These are phyloP conservation scores for Oikopleura albicans DNA, from an alignment of 23 tunicate species.

Conservation along the genomic window DNA sequence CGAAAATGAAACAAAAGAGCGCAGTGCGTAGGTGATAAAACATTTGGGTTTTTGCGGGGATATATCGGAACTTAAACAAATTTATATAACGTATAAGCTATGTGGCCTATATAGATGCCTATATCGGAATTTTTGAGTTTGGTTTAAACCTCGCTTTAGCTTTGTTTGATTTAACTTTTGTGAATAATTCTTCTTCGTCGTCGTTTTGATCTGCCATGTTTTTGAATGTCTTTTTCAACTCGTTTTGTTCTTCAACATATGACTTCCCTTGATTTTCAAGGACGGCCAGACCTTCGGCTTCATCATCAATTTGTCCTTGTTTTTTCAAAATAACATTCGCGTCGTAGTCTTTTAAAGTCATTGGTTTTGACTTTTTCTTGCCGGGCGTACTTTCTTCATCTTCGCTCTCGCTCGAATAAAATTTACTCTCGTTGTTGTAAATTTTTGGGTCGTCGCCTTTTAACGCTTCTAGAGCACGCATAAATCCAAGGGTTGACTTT, in stretches of 20 bases:
- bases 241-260: not conserved
- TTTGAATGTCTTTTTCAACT: too few species aligned
- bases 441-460: not conserved
- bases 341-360: constrained; percentile 11
- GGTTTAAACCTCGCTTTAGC: too few species aligned
- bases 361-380: not conserved
- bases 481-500: not conserved
- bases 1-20: too few species aligned
- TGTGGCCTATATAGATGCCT: too few species aligned
- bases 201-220: too few species aligned
- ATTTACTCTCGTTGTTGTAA: not conserved
- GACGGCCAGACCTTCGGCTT: not conserved
- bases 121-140: too few species aligned
- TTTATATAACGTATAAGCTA: too few species aligned
- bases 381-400: not conserved
- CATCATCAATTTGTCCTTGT: not conserved
- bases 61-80: too few species aligned
- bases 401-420: not conserved
- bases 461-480: not conserved
- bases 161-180: too few species aligned
- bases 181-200: too few species aligned
- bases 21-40: too few species aligned
- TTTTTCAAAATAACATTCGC: not conserved
- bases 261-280: not conserved
- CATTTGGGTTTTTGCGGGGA: too few species aligned